A percentile compares a stretch with the other conserved stretches of the same genome.
These are phyloP conservation scores for Nematostella vectensis DNA, from an alignment of 92 coral and sea anemone species.

Conservation along the genomic window DNA sequence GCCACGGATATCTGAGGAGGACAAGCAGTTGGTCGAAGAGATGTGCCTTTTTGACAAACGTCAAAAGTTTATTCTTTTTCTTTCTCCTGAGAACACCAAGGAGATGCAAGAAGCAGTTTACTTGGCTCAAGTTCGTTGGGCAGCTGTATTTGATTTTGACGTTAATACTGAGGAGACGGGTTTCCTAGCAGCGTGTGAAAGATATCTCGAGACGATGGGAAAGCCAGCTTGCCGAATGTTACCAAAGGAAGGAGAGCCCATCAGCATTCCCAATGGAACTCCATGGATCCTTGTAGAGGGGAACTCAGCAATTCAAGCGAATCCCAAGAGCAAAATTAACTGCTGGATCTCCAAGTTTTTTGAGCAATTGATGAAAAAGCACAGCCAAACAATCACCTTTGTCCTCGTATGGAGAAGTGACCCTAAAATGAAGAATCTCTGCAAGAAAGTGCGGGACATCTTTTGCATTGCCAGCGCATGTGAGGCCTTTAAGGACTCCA, in stretches of 20 bases:
- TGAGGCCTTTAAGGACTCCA: conserved; percentile 12
- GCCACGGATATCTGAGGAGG: conserved; percentile 18
- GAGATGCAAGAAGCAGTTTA: conserved; percentile 19
- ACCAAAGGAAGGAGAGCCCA: conserved; percentile 28
- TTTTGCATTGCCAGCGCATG: conserved; percentile 18
- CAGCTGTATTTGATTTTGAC: conserved; percentile 60
- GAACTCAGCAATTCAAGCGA: conserved; percentile 22
- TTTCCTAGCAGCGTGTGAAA: conserved; percentile 25
- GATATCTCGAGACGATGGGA: conserved; percentile 24
- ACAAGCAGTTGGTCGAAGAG: conserved; percentile 17
- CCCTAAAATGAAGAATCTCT: conserved; percentile 10
- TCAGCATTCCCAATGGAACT: conserved; percentile 31
- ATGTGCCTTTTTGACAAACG: conserved; percentile 35
- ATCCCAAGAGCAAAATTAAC: conserved; percentile 16
- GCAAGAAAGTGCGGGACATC: conserved; percentile 27
- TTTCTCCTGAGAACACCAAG: conserved; percentile 34
- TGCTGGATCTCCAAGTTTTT: conserved; percentile 48
- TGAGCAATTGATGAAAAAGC: conserved; percentile 23
- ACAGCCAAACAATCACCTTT: conserved; percentile 32
- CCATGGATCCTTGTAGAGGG: conserved; percentile 66
- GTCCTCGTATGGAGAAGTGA: conserved; percentile 33
- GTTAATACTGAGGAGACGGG: conserved; percentile 25
- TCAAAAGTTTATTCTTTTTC: conserved; percentile 42
- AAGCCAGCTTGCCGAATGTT: conserved; percentile 51
- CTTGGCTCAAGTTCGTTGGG: conserved; percentile 51